A percentile compares a stretch with the other conserved stretches of the same genome.
Conservation (phyloP, 2,888 invertebrate genomes). For the Caenorhabditis parvicauda region DNA sequence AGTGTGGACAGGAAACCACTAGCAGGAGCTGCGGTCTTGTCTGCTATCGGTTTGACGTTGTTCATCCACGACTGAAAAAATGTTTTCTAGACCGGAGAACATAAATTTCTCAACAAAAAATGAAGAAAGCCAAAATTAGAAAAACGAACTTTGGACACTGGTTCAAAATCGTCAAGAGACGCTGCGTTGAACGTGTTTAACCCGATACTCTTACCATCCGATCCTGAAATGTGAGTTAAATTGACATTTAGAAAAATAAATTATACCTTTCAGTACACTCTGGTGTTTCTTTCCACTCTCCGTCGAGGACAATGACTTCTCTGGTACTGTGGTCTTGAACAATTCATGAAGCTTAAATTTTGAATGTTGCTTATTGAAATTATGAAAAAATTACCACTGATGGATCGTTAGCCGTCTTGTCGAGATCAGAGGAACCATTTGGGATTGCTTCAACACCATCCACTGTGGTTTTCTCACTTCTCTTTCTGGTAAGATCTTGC, state of each 20-base stretch:
- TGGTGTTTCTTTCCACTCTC: neutral
- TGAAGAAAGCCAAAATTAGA: neutral
- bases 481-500: conserved; percentile 22
- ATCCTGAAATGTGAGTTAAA: conserved; percentile 4
- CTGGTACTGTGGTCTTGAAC: neutral
- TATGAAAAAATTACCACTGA: neutral
- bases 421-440: conserved; percentile 7
- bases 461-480: conserved; percentile 14
- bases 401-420: neutral
- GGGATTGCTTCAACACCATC: too few relatives aligned
- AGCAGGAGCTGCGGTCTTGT: conserved; percentile 4
- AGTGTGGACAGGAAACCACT: conserved; percentile 19
- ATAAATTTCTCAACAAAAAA: neutral
- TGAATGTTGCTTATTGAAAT: neutral
- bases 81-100: neutral
- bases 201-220: conserved; percentile 21
- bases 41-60: conserved; percentile 11
- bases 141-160: conserved; percentile 4
- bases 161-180: neutral
- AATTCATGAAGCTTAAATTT: neutral
- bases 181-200: conserved; percentile 16
- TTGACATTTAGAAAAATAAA: neutral
- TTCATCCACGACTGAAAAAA: conserved; percentile 1
- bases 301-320: neutral
- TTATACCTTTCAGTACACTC: conserved; percentile 3